Conservation (phyloP, 2,888 invertebrate species). For the Boloria euphrosyne region DNA sequence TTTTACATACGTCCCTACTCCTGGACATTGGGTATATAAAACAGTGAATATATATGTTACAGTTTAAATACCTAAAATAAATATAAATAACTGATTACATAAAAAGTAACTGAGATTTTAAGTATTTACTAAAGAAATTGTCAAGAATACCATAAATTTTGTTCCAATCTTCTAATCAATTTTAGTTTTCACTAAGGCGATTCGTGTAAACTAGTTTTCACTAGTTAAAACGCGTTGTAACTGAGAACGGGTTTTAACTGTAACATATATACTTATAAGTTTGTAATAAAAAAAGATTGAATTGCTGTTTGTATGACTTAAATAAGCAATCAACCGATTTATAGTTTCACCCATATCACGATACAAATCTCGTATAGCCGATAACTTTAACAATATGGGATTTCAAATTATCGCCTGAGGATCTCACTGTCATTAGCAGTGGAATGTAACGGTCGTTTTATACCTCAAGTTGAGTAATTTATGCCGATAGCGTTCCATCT, state of each 20-base stretch:
- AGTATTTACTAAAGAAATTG: no score
- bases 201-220: no score
- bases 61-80: no score
- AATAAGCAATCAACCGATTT: conserved; percentile 66
- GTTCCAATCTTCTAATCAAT: no score
- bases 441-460: conserved; percentile 84
- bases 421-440: conserved; percentile 83
- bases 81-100: no score
- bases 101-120: no score
- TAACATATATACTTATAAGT: no score
- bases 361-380: conserved; percentile 69
- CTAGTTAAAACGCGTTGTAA: no score
- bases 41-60: not conserved
- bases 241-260: no score
- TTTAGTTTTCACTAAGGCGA: no score
- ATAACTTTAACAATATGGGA: conserved; percentile 81
- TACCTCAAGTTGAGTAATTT: conserved; percentile 69
- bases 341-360: conserved; percentile 83
- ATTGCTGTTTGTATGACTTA: not conserved
- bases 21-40: not conserved
- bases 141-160: no score
- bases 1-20: no score
- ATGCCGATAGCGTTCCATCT: conserved; percentile 12
- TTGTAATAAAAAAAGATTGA: not conserved
- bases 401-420: conserved; percentile 74